Base-by-base conservation (phyloP, 2,888 invertebrate species). In the Drosophila stalkeri region DNA sequence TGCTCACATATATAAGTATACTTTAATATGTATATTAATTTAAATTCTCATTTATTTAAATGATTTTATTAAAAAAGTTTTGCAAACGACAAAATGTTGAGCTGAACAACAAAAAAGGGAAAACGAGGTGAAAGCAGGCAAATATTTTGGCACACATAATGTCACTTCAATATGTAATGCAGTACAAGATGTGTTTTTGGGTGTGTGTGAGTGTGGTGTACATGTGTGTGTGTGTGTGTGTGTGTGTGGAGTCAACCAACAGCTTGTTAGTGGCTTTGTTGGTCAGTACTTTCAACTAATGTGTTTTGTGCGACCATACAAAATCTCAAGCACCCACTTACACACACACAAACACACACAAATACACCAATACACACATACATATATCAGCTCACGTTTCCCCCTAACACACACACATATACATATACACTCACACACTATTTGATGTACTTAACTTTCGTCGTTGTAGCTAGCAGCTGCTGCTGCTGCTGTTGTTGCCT, bases 201-300 rank as follows among this genome's bases (percentile, higher is more conserved):
- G 46, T 9, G 31, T 47, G 35, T 37, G 35, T 39, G 43, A 20
- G 20, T 33, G n/a, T 27, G 52, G 57, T 8, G 33, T 27, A 27
- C 6, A 1, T 27, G 46, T 27, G 23, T 14, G 20, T 18, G n/a
- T 18, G 35, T 37, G 27, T 44, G 49, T 37, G 37, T n/a, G 55
- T 43, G 14, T 60, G 64, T 27, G 35, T 18, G 39, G 35, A 65
- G 55, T 56, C 68, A 64, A 77, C 84, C 89, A 86, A 84, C 87
- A 89, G 90, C 89, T 86, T 89, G 87, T 86, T 90, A 89, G 86
- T 86, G 86, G 86, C 90, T 90, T 87, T 87, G 90, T 89, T 90
- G 90, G 90, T 89, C 90, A 90, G 90, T 87, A 90, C 88, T 90
- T 88, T 86, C 80, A 84, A 86, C 90, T 90, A 88, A 86, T 90